Conservation (phyloP, 2,113 vertebrate species). For the Meleagris gallopavo region DNA sequence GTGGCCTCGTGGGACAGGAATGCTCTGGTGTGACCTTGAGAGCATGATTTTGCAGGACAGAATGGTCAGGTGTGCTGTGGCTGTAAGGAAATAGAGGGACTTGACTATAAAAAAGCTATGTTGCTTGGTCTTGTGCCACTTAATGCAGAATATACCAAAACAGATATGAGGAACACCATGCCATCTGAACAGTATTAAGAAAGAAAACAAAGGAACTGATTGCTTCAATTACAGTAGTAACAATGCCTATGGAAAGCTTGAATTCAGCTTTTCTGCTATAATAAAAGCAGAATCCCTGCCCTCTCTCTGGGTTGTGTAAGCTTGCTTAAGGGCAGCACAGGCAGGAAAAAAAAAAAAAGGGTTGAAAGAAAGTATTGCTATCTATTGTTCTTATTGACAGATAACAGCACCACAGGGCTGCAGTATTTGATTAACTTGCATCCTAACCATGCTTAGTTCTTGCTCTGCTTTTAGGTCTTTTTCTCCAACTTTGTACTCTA, state of each 20-base stretch:
- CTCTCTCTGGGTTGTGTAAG: not conserved
- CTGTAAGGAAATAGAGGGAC: not conserved
- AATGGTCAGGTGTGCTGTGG: not conserved
- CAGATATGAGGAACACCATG: not conserved
- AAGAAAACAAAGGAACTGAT: not conserved
- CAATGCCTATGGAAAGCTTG: not conserved
- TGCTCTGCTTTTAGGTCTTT: not conserved
- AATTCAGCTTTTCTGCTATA: not conserved
- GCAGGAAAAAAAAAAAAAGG: no score
- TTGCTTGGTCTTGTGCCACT: not conserved
- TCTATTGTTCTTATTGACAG: rapidly evolving
- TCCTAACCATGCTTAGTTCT: not conserved
- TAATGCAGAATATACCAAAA: not conserved
- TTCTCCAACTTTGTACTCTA: not conserved
- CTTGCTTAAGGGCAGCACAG: not conserved
- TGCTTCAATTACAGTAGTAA: not conserved
- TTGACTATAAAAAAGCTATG: not conserved
- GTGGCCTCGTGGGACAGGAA: not conserved
- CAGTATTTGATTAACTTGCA: not conserved
- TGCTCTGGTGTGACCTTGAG: slow-evolving; percentile 49
- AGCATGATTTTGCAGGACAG: not conserved
- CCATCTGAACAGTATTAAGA: not conserved
- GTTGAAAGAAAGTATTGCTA: not conserved
- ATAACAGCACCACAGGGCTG: not conserved
- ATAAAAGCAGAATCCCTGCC: not conserved